phyloP scores from a whole-genome alignment of 2,797 vertebrate species.

The Macroramphosus scolopax region DNA sequence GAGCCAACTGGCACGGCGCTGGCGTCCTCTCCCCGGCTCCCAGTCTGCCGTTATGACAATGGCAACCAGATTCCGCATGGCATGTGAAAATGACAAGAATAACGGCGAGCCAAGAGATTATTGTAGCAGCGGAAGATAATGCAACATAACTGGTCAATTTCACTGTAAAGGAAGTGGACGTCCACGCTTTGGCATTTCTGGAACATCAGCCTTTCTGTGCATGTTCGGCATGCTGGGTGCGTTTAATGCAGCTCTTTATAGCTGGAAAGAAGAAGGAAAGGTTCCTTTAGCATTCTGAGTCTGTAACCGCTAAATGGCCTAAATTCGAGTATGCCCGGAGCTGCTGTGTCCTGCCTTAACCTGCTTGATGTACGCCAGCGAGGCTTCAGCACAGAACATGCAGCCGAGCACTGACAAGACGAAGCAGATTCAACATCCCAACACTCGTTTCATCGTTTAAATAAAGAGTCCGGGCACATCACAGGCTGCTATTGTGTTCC shows the following conservation, averaged over 20 bases:
- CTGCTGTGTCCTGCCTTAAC: slow-evolving; percentile 56
- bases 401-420: slow-evolving; percentile 32
- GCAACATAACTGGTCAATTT: slow-evolving; percentile 45
- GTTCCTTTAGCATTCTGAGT: slow-evolving; percentile 42
- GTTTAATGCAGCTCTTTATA: slow-evolving; percentile 34
- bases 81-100: slow-evolving; percentile 73
- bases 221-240: slow-evolving; percentile 11
- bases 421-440: slow-evolving; percentile 37
- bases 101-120: slow-evolving; percentile 66
- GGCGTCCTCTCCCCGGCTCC: slow-evolving; percentile 69
- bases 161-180: slow-evolving; percentile 24
- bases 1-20: slow-evolving; percentile 79
- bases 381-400: slow-evolving; percentile 3
- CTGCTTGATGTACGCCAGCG: slow-evolving; percentile 32
- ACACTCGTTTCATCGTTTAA: slow-evolving; percentile 31
- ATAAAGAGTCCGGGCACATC: slow-evolving; percentile 27
- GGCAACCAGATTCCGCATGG: slow-evolving; percentile 74
- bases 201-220: slow-evolving; percentile 23
- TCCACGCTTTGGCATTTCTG: slow-evolving; percentile 21
- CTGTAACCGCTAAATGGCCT: slow-evolving; percentile 50
- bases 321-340: slow-evolving; percentile 54
- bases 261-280: slow-evolving; percentile 26
- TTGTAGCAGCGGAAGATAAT: no score
- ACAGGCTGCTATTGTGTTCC: slow-evolving; percentile 32
- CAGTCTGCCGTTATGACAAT: slow-evolving; percentile 78